Percentiles rank a stretch among this genome's conserved stretches.
Evolutionary conservation across 2,888 invertebrate species (phyloP).

Genomic region (Pachycephus smyrnensis): DNA sequence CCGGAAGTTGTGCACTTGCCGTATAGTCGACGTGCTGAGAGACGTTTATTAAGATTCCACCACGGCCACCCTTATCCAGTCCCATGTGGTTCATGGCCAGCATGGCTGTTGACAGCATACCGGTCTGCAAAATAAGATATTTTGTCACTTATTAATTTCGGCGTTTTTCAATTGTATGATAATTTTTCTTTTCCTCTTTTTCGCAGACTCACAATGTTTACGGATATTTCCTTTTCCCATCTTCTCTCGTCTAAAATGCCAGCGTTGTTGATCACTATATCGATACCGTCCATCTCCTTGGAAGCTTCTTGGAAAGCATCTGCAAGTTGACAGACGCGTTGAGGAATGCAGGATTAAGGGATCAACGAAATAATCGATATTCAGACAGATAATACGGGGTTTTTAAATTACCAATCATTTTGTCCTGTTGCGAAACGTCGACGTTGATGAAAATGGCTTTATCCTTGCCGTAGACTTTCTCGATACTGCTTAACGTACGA

Average conservation of each 20-base stretch:
- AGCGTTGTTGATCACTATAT: constrained; percentile 84
- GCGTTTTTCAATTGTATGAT: too few relatives aligned
- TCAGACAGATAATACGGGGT: not conserved
- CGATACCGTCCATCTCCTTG: constrained; percentile 76
- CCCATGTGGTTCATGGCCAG: constrained; percentile 64
- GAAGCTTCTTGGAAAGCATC: constrained; percentile 79
- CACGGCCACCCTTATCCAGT: constrained; percentile 61
- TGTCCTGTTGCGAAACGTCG: constrained; percentile 50
- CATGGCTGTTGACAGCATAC: constrained; percentile 56
- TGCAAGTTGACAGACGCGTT: constrained; percentile 53
- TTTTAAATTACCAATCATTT: constrained; percentile 43
- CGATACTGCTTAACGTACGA: constrained; percentile 40
- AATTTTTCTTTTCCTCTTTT: not conserved
- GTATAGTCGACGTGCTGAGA: constrained; percentile 66
- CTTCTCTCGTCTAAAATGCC: constrained; percentile 82
- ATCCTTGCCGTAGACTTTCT: constrained; percentile 50
- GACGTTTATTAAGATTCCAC: constrained; percentile 68
- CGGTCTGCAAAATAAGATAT: constrained; percentile 40
- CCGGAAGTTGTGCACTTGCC: constrained; percentile 52
- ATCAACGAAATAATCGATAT: too few relatives aligned
- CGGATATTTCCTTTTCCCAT: constrained; percentile 81
- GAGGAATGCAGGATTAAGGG: too few relatives aligned
- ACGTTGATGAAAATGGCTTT: constrained; percentile 49
- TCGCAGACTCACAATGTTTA: constrained; percentile 75
- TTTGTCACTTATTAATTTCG: not conserved